These are phyloP conservation scores for Petrocephalus sullivani DNA, from an alignment of 2,797 vertebrate species.

Conservation along the genomic window DNA sequence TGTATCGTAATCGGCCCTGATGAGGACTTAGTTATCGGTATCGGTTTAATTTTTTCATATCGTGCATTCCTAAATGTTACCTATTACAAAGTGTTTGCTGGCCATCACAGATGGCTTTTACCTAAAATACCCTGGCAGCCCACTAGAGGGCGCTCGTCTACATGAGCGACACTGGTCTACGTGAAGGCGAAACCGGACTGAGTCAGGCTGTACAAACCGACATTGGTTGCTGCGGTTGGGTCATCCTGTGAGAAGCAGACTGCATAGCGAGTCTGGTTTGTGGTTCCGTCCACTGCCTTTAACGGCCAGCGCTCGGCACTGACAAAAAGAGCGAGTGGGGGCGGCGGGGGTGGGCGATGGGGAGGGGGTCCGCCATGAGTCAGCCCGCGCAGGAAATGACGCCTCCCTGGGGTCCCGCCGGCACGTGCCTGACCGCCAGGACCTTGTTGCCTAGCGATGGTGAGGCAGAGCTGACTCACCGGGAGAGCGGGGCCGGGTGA, in stretches of 20 bases:
- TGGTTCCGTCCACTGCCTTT: background rate
- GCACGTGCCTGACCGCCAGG: constrained; percentile 42
- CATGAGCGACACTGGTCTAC: background rate
- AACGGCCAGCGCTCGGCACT: background rate
- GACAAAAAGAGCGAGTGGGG: background rate
- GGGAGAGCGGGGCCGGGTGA: background rate
- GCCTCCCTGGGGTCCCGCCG: constrained; percentile 37
- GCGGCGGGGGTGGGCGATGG: background rate
- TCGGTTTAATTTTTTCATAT: too few species aligned
- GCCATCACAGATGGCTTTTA: too few species aligned
- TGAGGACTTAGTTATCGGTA: too few species aligned
- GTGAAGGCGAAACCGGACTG: background rate
- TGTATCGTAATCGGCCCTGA: too few species aligned
- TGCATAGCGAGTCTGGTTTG: background rate
- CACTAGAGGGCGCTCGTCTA: background rate
- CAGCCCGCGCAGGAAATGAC: constrained; percentile 56
- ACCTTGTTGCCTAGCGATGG: constrained; percentile 55
- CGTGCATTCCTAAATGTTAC: too few species aligned
- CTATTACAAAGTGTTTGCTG: too few species aligned
- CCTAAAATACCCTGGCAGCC: background rate
- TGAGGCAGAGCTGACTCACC: constrained; percentile 58
- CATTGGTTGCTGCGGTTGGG: background rate
- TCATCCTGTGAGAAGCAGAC: background rate
- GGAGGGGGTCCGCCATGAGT: constrained; percentile 49
- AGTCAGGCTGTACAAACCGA: background rate